Evolutionary conservation across 2,113 vertebrate genomes (phyloP).

Genomic region (Ophiodon elongatus): DNA sequence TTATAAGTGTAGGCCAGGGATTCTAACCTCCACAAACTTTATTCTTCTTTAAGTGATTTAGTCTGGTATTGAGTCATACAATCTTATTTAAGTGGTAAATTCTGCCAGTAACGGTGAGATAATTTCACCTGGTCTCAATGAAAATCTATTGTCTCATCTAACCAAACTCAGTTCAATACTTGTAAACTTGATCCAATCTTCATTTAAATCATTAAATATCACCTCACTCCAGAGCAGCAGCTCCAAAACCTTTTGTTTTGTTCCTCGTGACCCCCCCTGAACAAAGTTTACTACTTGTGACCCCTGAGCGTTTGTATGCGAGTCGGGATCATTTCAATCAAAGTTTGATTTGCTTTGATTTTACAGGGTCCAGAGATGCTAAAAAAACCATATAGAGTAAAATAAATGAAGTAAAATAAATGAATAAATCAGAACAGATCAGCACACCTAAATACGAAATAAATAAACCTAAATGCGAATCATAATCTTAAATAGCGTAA

Average conservation of each 20-base stretch:
- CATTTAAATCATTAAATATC: not conserved
- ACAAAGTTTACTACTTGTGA: not conserved
- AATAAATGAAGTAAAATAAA: not conserved
- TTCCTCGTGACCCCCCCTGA: not conserved
- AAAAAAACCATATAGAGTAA: not conserved
- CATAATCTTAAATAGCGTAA: not conserved
- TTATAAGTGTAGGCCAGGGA: not conserved
- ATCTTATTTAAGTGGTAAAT: conserved; percentile 2
- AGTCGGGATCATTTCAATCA: not conserved
- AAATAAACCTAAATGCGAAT: not conserved
- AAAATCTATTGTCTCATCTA: not conserved
- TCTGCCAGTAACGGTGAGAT: conserved; percentile 35
- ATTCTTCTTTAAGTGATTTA: conserved; percentile 13
- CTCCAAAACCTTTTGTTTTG: not conserved
- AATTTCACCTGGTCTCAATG: conserved; percentile 30
- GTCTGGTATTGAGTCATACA: conserved; percentile 14
- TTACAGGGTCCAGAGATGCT: not conserved
- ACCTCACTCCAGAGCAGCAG: not conserved
- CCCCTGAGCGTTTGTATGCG: not conserved
- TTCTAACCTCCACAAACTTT: not conserved
- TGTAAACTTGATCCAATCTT: not conserved
- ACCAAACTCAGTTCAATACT: not conserved
- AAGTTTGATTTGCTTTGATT: not conserved
- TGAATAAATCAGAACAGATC: not conserved
- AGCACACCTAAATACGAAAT: not conserved